These are phyloP conservation scores for Prionailurus bengalensis DNA, from an alignment of 2,113 vertebrate species.

Conservation along the genomic window DNA sequence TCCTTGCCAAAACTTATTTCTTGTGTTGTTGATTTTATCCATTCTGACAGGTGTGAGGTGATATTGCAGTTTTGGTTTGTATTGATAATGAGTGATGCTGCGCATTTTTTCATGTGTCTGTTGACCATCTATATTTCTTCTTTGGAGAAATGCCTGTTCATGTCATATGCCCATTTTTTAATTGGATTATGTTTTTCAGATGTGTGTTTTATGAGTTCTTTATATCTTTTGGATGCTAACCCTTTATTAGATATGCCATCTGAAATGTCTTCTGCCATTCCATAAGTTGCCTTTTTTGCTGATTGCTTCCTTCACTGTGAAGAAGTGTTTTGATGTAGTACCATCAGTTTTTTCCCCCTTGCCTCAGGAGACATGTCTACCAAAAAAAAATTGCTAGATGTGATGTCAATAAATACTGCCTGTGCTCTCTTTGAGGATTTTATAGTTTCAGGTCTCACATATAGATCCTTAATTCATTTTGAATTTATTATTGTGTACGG, in stretches of 20 bases:
- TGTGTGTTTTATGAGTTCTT: neutral
- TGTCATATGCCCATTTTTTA: neutral
- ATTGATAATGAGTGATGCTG: neutral
- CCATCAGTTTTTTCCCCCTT: too few relatives aligned
- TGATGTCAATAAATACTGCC: too few relatives aligned
- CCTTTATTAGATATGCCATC: neutral
- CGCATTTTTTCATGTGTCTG: neutral
- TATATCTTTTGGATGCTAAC: neutral
- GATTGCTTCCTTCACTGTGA: too few relatives aligned
- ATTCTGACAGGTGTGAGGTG: neutral
- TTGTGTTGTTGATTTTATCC: neutral
- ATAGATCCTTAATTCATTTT: too few relatives aligned
- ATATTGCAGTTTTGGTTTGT: neutral
- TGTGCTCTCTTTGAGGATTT: too few relatives aligned
- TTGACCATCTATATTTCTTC: neutral
- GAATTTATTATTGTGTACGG: too few relatives aligned
- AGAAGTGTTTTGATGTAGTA: too few relatives aligned
- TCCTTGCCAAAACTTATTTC: neutral
- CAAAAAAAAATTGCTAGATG: too few relatives aligned
- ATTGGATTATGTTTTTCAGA: neutral
- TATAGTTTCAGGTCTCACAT: too few relatives aligned
- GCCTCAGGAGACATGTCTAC: too few relatives aligned
- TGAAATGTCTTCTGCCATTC: neutral
- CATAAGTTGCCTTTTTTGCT: too few relatives aligned
- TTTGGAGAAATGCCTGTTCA: neutral